These are phyloP conservation scores for Ciconia boyciana DNA, from an alignment of 2,113 vertebrate species.

Conservation along the genomic window DNA sequence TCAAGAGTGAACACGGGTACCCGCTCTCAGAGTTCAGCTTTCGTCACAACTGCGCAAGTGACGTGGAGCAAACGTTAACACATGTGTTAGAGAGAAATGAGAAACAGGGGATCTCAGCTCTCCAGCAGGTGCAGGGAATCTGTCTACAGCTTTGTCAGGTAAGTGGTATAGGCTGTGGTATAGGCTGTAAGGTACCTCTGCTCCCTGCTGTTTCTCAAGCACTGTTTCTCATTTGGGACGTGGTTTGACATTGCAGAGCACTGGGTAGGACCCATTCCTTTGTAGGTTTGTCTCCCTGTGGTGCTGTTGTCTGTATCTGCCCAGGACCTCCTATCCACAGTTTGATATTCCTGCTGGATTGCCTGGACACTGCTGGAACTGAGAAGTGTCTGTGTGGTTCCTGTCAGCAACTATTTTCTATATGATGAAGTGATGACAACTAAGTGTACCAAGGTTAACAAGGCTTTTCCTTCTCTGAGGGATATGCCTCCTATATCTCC, in stretches of 20 bases:
- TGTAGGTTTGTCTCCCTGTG: not conserved
- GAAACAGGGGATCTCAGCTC: rapidly evolving
- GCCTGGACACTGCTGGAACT: not conserved
- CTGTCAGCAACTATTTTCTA: not conserved
- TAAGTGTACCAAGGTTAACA: not conserved
- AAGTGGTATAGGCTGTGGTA: not conserved
- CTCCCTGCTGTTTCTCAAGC: not conserved
- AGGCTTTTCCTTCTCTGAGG: not conserved
- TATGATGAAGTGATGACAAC: not conserved
- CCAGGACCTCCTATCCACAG: not conserved
- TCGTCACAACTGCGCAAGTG: rapidly evolving
- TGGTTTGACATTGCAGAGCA: not conserved
- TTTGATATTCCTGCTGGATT: not conserved
- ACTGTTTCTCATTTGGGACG: not conserved
- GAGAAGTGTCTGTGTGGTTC: not conserved
- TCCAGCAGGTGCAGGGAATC: not conserved
- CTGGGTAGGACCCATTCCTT: not conserved
- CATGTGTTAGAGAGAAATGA: not conserved
- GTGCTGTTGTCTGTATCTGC: not conserved
- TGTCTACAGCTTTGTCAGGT: not conserved
- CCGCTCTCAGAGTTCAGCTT: not conserved
- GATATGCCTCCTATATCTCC: not conserved
- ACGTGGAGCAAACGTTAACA: rapidly evolving
- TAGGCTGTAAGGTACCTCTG: not conserved
- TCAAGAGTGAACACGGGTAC: not conserved